phyloP scores from a whole-genome alignment of 2,113 vertebrate species.

The Dipodomys spectabilis region DNA sequence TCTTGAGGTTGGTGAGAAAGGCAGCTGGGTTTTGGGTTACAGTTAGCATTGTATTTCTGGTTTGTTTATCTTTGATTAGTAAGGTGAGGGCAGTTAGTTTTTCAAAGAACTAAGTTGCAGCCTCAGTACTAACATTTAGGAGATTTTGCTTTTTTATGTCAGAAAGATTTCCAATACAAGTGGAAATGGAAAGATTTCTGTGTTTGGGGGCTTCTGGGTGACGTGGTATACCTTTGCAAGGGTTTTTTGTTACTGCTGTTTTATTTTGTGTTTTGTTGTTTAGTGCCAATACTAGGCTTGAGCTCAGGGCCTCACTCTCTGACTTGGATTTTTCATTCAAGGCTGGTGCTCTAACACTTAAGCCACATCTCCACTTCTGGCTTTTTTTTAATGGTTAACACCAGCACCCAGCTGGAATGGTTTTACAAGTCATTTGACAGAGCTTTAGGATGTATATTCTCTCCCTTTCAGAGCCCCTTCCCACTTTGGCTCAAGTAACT shows the following conservation, averaged over 20 bases:
- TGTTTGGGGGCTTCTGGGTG: not conserved
- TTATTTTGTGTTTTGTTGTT: too few relatives aligned
- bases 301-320: too few relatives aligned
- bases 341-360: too few relatives aligned
- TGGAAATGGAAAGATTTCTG: not conserved
- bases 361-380: too few relatives aligned
- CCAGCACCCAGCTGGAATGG: not conserved
- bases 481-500: not conserved
- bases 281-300: too few relatives aligned
- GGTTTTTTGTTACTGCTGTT: not conserved
- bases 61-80: not conserved
- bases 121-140: not conserved
- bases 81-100: not conserved
- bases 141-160: conserved; percentile 6
- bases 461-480: not conserved
- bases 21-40: not conserved
- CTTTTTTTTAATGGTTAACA: too few relatives aligned
- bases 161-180: not conserved
- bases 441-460: not conserved
- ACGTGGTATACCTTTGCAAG: not conserved
- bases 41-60: not conserved
- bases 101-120: not conserved
- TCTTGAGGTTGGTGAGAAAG: not conserved
- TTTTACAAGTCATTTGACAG: not conserved
- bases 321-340: too few relatives aligned